A percentile compares a stretch with the other conserved stretches of the same genome.
Evolutionary conservation across 2,888 invertebrate species (phyloP).

Genomic region (Rambutsinella grinnellia): DNA sequence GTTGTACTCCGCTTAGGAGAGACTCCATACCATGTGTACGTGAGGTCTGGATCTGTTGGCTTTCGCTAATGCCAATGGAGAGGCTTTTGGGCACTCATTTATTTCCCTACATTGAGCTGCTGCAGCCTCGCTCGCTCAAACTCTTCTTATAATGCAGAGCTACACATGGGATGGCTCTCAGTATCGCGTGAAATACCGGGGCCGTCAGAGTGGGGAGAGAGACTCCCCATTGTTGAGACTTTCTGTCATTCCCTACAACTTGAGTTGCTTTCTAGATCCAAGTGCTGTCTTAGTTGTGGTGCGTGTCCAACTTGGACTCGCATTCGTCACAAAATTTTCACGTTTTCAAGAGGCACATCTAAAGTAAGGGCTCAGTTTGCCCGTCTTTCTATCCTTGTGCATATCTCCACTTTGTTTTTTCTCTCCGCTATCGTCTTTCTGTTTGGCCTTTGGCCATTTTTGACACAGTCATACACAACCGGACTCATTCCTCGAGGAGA

Average conservation of each 20-base stretch:
- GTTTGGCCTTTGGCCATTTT: slow-evolving; percentile 35
- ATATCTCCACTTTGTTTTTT: slow-evolving; percentile 1
- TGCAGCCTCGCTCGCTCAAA: background rate
- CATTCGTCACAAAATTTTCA: slow-evolving; percentile 10
- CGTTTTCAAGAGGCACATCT: too few species aligned
- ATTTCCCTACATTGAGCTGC: too few species aligned
- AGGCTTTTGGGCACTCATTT: too few species aligned
- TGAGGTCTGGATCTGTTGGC: background rate
- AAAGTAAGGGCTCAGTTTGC: slow-evolving; percentile 22
- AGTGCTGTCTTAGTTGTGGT: slow-evolving; percentile 25
- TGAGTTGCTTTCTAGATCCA: too few species aligned
- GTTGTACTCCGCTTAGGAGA: background rate
- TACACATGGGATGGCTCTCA: slow-evolving; percentile 48
- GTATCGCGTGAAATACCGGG: slow-evolving; percentile 57
- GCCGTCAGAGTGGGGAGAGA: slow-evolving; percentile 43
- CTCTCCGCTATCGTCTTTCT: background rate
- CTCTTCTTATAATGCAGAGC: slow-evolving; percentile 24
- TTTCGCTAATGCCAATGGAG: too few species aligned
- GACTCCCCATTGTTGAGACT: slow-evolving; percentile 27
- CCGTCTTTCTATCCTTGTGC: too few species aligned
- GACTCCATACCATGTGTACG: background rate
- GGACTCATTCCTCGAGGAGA: slow-evolving; percentile 13
- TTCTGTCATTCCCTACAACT: slow-evolving; percentile 34
- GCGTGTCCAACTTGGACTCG: slow-evolving; percentile 3
- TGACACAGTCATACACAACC: slow-evolving; percentile 31